phyloP scores from a whole-genome alignment of 2,113 vertebrate species.

The Felis catus region DNA sequence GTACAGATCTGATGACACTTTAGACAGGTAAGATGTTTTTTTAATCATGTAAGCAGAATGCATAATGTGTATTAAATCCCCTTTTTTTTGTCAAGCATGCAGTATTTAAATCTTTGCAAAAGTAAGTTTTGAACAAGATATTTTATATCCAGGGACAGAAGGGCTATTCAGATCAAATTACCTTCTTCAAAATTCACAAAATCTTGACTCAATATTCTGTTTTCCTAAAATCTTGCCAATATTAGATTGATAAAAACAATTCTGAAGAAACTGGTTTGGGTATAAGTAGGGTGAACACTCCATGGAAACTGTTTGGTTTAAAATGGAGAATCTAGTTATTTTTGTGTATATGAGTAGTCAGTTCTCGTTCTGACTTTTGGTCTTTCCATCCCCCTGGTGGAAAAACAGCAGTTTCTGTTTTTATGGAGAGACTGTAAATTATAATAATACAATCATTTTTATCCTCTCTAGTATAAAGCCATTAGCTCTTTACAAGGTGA shows the following conservation, averaged over 20 bases:
- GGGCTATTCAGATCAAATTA: neutral
- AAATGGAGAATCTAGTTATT: neutral
- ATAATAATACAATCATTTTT: neutral
- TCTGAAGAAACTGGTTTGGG: neutral
- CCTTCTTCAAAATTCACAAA: conserved; percentile 2
- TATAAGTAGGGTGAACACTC: neutral
- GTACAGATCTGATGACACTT: conserved; percentile 85
- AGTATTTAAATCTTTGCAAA: neutral
- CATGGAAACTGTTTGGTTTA: neutral
- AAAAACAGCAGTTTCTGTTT: neutral
- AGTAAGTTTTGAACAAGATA: neutral
- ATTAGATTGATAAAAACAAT: neutral
- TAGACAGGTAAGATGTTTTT: conserved; percentile 84
- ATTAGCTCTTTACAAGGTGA: neutral
- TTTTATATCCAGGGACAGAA: neutral
- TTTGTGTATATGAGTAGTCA: neutral
- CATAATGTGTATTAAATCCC: neutral
- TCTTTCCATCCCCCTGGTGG: neutral
- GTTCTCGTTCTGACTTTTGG: neutral
- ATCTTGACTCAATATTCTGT: neutral
- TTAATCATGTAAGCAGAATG: neutral
- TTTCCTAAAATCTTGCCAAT: neutral
- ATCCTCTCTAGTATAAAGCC: neutral
- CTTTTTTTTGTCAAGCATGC: neutral
- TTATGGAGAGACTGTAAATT: neutral